These are phyloP conservation scores for Drosophila pandora DNA, from an alignment of 1,140 invertebrate genomes.

Conservation along the genomic window DNA sequence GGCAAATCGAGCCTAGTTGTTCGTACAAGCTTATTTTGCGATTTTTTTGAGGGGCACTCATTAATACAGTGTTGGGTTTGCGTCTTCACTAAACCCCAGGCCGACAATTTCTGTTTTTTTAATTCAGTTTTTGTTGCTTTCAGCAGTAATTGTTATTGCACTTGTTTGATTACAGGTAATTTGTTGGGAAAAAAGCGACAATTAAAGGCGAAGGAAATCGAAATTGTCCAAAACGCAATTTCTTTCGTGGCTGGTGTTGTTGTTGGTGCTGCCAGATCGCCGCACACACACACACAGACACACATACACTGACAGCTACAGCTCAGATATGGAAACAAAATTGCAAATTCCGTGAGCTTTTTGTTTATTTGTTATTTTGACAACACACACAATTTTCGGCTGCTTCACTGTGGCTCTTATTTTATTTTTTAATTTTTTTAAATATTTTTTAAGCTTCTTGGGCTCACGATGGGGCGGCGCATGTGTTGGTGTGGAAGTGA, in stretches of 20 bases:
- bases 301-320: slow-evolving; percentile 24
- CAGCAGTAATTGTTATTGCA: background rate
- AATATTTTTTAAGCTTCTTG: slow-evolving; percentile 61
- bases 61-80: slow-evolving; percentile 32
- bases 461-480: background rate
- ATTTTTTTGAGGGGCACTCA: slow-evolving; percentile 37
- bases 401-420: slow-evolving; percentile 14
- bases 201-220: slow-evolving; percentile 37
- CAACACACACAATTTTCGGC: slow-evolving; percentile 49
- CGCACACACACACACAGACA: slow-evolving; percentile 29
- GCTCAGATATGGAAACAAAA: slow-evolving; percentile 46
- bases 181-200: slow-evolving; percentile 11
- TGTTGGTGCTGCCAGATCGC: slow-evolving; percentile 76
- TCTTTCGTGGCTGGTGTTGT: slow-evolving; percentile 69
- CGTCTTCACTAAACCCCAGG: slow-evolving; percentile 15
- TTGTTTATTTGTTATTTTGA: slow-evolving; percentile 64
- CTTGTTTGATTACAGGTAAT: slow-evolving; percentile 8
- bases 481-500: slow-evolving; percentile 31
- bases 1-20: slow-evolving; percentile 43
- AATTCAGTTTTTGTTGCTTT: background rate
- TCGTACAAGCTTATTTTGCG: slow-evolving; percentile 31
- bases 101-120: background rate
- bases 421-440: slow-evolving; percentile 31
- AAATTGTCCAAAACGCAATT: slow-evolving; percentile 74
- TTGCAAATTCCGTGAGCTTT: slow-evolving; percentile 59